phyloP scores from a whole-genome alignment of 2,888 invertebrate genomes.

The Ctenicera cuprea region DNA sequence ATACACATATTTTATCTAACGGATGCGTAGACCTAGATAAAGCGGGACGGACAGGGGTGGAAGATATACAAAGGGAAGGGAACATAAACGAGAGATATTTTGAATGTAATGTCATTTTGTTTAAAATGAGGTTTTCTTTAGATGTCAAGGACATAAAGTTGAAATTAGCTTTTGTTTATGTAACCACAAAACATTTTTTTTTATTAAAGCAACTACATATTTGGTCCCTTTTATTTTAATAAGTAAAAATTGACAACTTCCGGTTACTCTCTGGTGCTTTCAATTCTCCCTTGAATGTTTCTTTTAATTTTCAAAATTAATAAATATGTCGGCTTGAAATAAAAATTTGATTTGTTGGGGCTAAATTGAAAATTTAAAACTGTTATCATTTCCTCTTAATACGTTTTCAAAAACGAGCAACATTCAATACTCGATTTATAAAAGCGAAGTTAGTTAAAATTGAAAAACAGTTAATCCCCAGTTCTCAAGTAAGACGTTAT shows the following conservation, averaged over 20 bases:
- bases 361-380: no score
- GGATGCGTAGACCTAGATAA: slow-evolving; percentile 12
- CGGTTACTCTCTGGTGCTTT: background rate
- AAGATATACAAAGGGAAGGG: background rate
- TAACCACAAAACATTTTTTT: background rate
- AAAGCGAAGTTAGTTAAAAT: no score
- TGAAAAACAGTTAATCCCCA: slow-evolving; percentile 11
- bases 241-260: slow-evolving; percentile 24
- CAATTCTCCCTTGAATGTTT: background rate
- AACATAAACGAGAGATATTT: background rate
- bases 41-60: background rate
- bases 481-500: background rate
- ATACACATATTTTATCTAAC: slow-evolving; percentile 28
- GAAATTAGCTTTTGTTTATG: background rate
- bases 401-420: no score
- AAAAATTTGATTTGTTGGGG: no score
- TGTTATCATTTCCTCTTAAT: no score
- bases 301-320: background rate
- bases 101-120: no score
- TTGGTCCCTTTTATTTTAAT: slow-evolving; percentile 8
- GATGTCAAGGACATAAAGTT: background rate
- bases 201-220: background rate
- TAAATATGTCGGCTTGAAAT: no score
- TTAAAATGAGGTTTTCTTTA: no score
- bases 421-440: no score